Evolutionary conservation across 2,113 vertebrate genomes (phyloP).

Genomic region (Upupa epops): DNA sequence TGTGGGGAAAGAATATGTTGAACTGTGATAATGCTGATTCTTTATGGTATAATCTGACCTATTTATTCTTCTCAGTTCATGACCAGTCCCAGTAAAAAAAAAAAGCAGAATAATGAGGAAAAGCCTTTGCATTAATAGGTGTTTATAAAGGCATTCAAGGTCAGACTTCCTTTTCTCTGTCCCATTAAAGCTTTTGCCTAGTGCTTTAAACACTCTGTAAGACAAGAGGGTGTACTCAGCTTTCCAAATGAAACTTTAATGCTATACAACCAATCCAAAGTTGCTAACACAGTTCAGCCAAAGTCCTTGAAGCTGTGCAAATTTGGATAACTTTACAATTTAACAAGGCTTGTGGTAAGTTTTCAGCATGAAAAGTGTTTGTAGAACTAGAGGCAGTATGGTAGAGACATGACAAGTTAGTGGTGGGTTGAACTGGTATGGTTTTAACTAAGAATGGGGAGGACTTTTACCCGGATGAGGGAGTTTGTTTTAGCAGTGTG

Average conservation of each 20-base stretch:
- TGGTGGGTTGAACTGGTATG: not conserved
- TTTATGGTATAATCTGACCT: not conserved
- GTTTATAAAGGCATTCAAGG: not conserved
- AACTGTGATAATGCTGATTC: not conserved
- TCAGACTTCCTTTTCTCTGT: not conserved
- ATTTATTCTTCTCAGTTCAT: not conserved
- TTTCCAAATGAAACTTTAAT: not conserved
- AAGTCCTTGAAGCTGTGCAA: not conserved
- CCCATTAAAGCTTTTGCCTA: not conserved
- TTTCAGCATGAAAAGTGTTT: not conserved
- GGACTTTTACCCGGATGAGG: not conserved
- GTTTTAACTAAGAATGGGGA: not conserved
- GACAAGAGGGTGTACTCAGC: not conserved
- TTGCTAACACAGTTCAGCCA: not conserved
- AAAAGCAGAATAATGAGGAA: not conserved
- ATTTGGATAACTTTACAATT: not conserved
- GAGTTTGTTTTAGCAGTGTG: not conserved
- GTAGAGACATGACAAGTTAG: not conserved
- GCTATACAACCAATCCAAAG: not conserved
- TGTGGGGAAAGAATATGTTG: not conserved
- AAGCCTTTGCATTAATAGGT: not conserved
- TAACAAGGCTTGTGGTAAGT: not conserved
- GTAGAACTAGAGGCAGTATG: not conserved
- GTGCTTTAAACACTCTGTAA: not conserved
- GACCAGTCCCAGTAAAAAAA: not conserved